Conservation (phyloP, 2,797 vertebrate genomes). For the Acanthurus leucopareius region DNA sequence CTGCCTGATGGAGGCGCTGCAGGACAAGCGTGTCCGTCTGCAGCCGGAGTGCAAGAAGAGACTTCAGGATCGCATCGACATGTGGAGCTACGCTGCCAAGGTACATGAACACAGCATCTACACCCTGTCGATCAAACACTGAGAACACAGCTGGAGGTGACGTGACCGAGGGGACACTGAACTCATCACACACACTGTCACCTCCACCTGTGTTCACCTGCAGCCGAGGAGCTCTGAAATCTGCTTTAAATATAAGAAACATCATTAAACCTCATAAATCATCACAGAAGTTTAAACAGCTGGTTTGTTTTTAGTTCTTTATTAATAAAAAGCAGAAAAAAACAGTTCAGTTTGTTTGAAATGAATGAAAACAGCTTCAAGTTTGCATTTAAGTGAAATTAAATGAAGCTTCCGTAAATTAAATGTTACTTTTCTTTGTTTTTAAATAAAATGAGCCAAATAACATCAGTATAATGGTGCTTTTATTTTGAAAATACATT, state of each 20-base stretch:
- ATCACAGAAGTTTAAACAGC: too few relatives aligned
- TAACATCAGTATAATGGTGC: neutral
- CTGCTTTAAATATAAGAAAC: too few relatives aligned
- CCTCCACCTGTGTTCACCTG: too few relatives aligned
- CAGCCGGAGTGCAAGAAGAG: conserved; percentile 99
- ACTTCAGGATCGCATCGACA: conserved; percentile 96
- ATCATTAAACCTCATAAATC: too few relatives aligned
- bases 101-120: conserved; percentile 66
- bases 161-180: neutral
- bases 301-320: too few relatives aligned
- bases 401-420: too few relatives aligned
- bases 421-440: too few relatives aligned
- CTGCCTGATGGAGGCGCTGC: conserved; percentile 96
- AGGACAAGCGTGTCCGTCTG: conserved; percentile 95
- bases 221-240: neutral
- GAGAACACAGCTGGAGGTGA: neutral
- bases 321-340: too few relatives aligned
- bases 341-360: too few relatives aligned
- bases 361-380: too few relatives aligned
- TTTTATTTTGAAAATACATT: too few relatives aligned
- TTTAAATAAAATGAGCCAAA: neutral
- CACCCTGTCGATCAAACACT: neutral
- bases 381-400: too few relatives aligned
- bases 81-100: conserved; percentile 99
- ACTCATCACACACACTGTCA: neutral